Evolutionary conservation across 2,113 vertebrate species (phyloP), one percentile per base, ranked within the genome.

Genomic region (Antigone vipio): DNA sequence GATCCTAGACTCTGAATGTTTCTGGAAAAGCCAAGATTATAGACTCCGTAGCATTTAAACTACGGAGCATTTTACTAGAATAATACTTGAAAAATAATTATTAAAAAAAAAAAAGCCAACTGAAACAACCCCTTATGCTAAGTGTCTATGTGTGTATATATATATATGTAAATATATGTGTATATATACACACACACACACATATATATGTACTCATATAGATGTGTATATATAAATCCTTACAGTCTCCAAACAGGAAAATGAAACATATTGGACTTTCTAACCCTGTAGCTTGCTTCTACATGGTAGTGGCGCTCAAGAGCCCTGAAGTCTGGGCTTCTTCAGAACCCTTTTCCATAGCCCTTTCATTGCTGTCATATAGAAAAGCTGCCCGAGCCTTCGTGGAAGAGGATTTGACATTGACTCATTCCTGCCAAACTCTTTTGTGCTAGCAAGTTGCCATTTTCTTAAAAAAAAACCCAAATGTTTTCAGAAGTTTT

Each of bases 171-270:
- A 38, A 5, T 29, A 15, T 19, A 23, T 11, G 52, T 9, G 52
- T 9, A 32, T 14, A 3, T 15, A 40, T 4, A 38, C 38, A 38
- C 38, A 29, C 4, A 14, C 6, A 34, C 3, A 38, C 3, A 47
- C 2, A 38, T 1, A 47, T 3, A 44, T 7, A n/a, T 7, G 1
- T 20, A 32, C 9, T 42, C 0, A 0, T 45, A 27, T 15, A 32
- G 23, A 50, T 24, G 1, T 55, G 3, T 27, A 8, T 45, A 23
- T 35, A 53, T 22, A 59, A 58, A 63, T 34, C 16, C 38, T 42
- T 42, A 24, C 13, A 50, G 1, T 2, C 4, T 68, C 18, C 40
- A 49, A 75, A 68, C 7, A 85, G 18, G 17, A 50, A 69, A 53
- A 80, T 44, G 3, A 55, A 86, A n/a, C 9, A 38, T 38, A 9